These are phyloP conservation scores for Beris chalybata DNA, from an alignment of 2,888 invertebrate genomes.

Conservation along the genomic window DNA sequence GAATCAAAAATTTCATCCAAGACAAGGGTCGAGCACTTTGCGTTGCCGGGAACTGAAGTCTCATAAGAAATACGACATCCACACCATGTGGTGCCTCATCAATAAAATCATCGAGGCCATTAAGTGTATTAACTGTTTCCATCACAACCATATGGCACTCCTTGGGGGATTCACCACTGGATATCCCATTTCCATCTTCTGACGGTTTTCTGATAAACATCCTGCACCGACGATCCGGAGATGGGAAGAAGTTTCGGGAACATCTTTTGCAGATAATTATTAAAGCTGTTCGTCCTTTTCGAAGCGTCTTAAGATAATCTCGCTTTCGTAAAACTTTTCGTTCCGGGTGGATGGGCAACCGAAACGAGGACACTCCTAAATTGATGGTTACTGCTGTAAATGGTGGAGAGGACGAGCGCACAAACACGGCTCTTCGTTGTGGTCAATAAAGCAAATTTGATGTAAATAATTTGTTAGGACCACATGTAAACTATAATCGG, in stretches of 20 bases:
- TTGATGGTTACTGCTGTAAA: neutral
- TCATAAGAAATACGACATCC: conserved; percentile 40
- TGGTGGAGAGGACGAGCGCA: neutral
- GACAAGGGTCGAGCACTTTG: conserved; percentile 27
- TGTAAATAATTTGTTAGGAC: conserved; percentile 32
- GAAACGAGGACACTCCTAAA: too few species aligned
- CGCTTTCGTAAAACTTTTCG: too few species aligned
- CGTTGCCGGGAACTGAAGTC: conserved; percentile 14
- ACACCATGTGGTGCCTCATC: conserved; percentile 49
- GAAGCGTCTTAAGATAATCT: too few species aligned
- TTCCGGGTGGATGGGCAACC: too few species aligned
- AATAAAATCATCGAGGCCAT: conserved; percentile 57
- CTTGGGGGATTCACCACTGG: conserved; percentile 18
- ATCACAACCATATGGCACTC: conserved; percentile 43
- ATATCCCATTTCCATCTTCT: neutral
- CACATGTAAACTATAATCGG: conserved; percentile 17
- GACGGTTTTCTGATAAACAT: conserved; percentile 22
- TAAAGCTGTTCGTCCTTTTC: conserved; percentile 12
- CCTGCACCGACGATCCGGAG: neutral
- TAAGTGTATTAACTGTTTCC: conserved; percentile 56
- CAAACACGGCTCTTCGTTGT: neutral
- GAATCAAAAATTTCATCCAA: conserved; percentile 18
- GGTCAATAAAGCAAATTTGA: conserved; percentile 34
- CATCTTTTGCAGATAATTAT: conserved; percentile 30
- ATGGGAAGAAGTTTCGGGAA: conserved; percentile 19